Evolutionary conservation across 2,797 vertebrate species (phyloP).

Genomic region (Leptodactylus fallax): DNA sequence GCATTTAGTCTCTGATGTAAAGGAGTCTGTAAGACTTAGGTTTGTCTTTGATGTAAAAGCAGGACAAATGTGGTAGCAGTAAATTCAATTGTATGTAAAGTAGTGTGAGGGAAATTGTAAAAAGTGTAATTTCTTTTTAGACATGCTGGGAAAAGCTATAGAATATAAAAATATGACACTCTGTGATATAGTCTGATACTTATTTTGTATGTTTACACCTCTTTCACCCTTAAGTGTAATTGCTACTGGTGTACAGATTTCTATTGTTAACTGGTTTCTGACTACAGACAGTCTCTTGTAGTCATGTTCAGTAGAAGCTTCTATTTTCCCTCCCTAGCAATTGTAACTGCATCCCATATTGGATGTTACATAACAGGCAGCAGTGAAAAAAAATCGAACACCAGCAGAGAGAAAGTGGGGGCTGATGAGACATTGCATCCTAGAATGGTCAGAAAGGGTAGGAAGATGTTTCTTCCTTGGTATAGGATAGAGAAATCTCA

Average conservation of each 20-base stretch:
- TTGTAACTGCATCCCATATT: not conserved
- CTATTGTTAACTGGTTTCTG: not conserved
- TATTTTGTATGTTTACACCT: not conserved
- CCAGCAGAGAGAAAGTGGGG: not conserved
- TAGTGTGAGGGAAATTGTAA: no score
- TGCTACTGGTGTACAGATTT: not conserved
- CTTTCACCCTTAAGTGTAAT: not conserved
- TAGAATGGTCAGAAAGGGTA: not conserved
- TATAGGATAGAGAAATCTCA: not conserved
- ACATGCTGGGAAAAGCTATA: not conserved
- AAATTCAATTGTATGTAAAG: no score
- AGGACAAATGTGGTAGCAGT: no score
- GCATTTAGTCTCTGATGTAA: no score
- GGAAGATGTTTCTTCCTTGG: not conserved
- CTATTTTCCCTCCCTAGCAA: no score
- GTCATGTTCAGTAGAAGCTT: not conserved
- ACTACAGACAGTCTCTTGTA: not conserved
- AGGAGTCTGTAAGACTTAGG: no score
- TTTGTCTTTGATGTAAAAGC: no score
- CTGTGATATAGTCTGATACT: not conserved
- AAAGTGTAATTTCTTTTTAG: no score
- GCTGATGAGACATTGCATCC: not conserved
- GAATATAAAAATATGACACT: not conserved
- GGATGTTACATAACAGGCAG: no score
- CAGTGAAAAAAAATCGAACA: not conserved